Base-by-base conservation (phyloP, 2,888 invertebrate species). In the Hedya salicella region DNA sequence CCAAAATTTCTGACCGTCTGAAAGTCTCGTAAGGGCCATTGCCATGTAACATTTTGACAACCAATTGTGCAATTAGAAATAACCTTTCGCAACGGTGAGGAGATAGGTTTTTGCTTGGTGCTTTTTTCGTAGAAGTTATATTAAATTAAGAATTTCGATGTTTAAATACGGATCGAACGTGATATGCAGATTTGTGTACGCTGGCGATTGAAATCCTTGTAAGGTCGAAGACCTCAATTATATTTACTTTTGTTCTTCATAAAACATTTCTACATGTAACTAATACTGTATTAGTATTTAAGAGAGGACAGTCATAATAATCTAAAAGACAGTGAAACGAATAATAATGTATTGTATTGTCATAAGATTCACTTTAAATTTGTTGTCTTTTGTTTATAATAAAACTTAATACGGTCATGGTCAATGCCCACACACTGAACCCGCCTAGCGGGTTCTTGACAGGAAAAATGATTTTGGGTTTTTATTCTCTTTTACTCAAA, bases 41-140 rank as follows among this genome's bases (percentile, higher is more conserved):
- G n/a, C n/a, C n/a, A 16, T n/a, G 36, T 2, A 13, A 14, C 13
- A 40, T 17, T 50, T 60, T 60, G 25, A 40, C 40, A 50, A 40
- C 60, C 25, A 30, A 40, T 40, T 19, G 30, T 16, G 16, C 17
- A 61, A 42, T 5, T 50, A 60, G 19, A 63, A 68, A 67, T 67
- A 53, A 59, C 68, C 62, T 48, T 69, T 13, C 36, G 17, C 57
- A 52, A 63, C 67, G 68, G 70, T 19, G 44, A 25, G 72, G 71
- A 64, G 62, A 72, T 80, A 78, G 77, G 72, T 74, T 73, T 75
- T 80, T 76, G 82, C 78, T 82, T 83, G 83, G 83, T 83, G 83
- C 83, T 83, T 83, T 69, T 73, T 56, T 69, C 71, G 69, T 73
- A 73, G 69, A 70, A 70, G 72, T 72, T 68, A 72, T 17, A 67